Evolutionary conservation across 2,797 vertebrate genomes (phyloP).

Genomic region (Australoheros facetus): DNA sequence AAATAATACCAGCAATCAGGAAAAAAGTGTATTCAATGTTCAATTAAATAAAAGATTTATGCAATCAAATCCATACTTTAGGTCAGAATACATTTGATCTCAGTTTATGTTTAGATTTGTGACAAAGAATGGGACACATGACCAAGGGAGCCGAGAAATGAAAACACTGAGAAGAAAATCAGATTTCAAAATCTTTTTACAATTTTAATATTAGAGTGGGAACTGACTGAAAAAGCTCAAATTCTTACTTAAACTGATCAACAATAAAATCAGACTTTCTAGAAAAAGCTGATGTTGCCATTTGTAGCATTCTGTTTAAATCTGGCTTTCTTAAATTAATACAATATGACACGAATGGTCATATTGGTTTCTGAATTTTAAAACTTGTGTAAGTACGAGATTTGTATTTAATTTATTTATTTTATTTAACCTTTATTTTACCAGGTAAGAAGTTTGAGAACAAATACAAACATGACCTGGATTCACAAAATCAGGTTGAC

Average conservation of each 20-base stretch:
- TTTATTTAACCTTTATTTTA: too few species aligned
- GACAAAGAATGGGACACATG: not conserved
- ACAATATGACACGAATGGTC: not conserved
- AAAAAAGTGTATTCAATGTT: not conserved
- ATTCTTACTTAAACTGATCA: not conserved
- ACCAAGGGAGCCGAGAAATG: not conserved
- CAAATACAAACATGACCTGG: too few species aligned
- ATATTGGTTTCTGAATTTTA: not conserved
- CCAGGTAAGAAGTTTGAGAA: too few species aligned
- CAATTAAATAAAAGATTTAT: not conserved
- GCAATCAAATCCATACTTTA: too few species aligned
- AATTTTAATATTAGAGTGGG: not conserved
- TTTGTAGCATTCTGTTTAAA: not conserved
- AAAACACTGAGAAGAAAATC: not conserved
- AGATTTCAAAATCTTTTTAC: not conserved
- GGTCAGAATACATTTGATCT: not conserved
- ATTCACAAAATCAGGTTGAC: not conserved
- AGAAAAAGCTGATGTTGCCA: not conserved
- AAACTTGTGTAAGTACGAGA: not conserved
- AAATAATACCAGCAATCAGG: not conserved
- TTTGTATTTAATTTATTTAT: too few species aligned
- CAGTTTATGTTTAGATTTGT: too few species aligned
- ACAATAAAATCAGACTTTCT: not conserved
- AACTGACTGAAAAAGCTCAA: too few species aligned
- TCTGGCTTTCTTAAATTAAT: accelerated